These are phyloP conservation scores for Uloborus diversus DNA, from an alignment of 1,140 invertebrate genomes.

Conservation along the genomic window DNA sequence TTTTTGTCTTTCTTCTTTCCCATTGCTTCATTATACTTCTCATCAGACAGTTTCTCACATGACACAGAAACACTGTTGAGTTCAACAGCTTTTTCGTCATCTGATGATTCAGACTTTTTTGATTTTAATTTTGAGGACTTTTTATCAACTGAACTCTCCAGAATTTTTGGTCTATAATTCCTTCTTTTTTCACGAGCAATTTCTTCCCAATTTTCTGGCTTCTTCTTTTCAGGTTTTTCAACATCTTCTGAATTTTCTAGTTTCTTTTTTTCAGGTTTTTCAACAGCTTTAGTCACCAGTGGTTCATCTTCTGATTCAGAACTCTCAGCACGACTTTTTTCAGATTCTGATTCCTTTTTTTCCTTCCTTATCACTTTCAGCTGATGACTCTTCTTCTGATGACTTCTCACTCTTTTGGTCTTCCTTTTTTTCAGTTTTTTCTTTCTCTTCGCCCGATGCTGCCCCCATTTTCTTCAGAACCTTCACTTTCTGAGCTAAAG, in stretches of 20 bases:
- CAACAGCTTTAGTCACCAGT: not conserved
- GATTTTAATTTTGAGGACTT: not conserved
- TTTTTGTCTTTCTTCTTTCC: constrained; percentile 5
- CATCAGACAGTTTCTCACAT: not conserved
- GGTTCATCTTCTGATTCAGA: constrained; percentile 15
- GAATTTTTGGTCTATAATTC: not conserved
- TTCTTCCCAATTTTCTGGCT: not conserved
- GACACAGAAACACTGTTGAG: constrained; percentile 20
- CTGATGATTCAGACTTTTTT: not conserved
- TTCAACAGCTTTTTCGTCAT: not conserved
- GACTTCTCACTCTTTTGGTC: constrained; percentile 19
- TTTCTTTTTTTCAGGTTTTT: constrained; percentile 16
- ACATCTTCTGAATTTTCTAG: not conserved
- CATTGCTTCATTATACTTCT: constrained; percentile 37
- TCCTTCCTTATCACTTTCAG: constrained; percentile 1
- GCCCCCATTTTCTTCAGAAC: constrained; percentile 55
- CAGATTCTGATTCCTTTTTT: not conserved
- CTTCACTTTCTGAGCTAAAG: constrained; percentile 65
- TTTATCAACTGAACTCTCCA: not conserved
- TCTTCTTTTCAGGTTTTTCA: not conserved
- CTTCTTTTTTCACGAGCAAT: not conserved
- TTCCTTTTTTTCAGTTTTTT: constrained; percentile 34
- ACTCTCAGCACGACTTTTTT: too few relatives aligned
- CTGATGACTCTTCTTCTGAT: not conserved
- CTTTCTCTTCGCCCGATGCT: constrained; percentile 56